Evolutionary conservation across 2,888 invertebrate genomes (phyloP).

Genomic region (Xestia ashworthii): DNA sequence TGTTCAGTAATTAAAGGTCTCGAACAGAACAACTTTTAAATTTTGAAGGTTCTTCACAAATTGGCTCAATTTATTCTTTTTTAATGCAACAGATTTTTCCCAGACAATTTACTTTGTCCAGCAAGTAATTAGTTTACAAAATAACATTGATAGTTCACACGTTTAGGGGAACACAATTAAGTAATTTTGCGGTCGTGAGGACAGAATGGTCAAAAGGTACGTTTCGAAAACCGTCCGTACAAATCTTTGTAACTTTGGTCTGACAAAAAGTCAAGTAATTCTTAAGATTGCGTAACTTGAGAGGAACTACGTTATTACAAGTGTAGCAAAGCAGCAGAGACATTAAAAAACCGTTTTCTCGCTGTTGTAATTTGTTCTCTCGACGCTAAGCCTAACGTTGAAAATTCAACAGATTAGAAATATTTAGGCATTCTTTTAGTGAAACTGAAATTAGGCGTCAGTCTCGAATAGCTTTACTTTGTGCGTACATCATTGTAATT

Average conservation of each 20-base stretch:
- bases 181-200: conserved; percentile 58
- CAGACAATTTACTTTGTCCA: conserved; percentile 45
- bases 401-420: neutral
- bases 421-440: neutral
- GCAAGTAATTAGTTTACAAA: conserved; percentile 59
- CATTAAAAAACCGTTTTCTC: conserved; percentile 22
- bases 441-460: neutral
- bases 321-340: conserved; percentile 28
- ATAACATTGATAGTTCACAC: conserved; percentile 52
- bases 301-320: conserved; percentile 41
- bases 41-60: conserved; percentile 30
- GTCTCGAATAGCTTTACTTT: conserved; percentile 41
- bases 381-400: neutral
- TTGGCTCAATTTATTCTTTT: conserved; percentile 37
- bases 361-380: neutral
- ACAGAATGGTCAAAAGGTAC: conserved; percentile 44
- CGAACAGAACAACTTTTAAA: neutral
- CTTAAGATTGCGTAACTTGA: conserved; percentile 32
- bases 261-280: conserved; percentile 43
- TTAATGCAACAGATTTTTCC: conserved; percentile 45
- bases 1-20: neutral
- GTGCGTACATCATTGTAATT: conserved; percentile 57
- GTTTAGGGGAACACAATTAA: conserved; percentile 60
- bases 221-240: conserved; percentile 25
- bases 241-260: conserved; percentile 31